These are phyloP conservation scores for Arge pagana DNA, from an alignment of 2,888 invertebrate genomes.

Conservation along the genomic window DNA sequence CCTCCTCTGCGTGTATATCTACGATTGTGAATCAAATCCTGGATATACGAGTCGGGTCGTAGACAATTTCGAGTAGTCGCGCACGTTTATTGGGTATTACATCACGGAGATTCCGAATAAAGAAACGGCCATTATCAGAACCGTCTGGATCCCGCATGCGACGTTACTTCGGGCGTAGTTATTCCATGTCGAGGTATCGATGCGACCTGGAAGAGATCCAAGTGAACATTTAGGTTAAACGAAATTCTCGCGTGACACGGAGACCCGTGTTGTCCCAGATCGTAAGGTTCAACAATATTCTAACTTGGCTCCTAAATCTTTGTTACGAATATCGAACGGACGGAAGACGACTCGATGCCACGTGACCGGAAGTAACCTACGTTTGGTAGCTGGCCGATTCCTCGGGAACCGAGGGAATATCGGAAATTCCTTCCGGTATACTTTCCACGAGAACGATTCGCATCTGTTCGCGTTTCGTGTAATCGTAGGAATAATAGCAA, in stretches of 20 bases:
- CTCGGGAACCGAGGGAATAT: slow-evolving; percentile 3
- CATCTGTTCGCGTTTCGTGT: too few relatives aligned
- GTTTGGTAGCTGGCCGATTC: background rate
- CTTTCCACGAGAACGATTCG: background rate
- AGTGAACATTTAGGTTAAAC: slow-evolving; percentile 39
- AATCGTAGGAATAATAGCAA: too few relatives aligned
- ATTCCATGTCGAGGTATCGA: slow-evolving; percentile 24
- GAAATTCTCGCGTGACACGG: slow-evolving; percentile 28
- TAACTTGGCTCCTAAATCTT: slow-evolving; percentile 26
- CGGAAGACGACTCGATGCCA: slow-evolving; percentile 3
- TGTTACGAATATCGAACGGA: slow-evolving; percentile 21
- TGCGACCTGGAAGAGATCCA: slow-evolving; percentile 44
- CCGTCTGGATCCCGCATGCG: too few relatives aligned
- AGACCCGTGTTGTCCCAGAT: slow-evolving; percentile 1
- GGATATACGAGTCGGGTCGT: too few relatives aligned
- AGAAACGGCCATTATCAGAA: too few relatives aligned
- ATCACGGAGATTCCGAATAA: too few relatives aligned
- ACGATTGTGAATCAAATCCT: too few relatives aligned
- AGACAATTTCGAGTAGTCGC: too few relatives aligned
- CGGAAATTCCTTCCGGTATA: slow-evolving; percentile 1
- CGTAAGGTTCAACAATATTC: slow-evolving; percentile 23
- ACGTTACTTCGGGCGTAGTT: too few relatives aligned
- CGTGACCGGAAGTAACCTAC: slow-evolving; percentile 7
- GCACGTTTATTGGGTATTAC: too few relatives aligned
- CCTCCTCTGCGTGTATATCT: too few relatives aligned